Evolutionary conservation across 2,888 invertebrate genomes (phyloP).

Genomic region (Parnassius glacialis): DNA sequence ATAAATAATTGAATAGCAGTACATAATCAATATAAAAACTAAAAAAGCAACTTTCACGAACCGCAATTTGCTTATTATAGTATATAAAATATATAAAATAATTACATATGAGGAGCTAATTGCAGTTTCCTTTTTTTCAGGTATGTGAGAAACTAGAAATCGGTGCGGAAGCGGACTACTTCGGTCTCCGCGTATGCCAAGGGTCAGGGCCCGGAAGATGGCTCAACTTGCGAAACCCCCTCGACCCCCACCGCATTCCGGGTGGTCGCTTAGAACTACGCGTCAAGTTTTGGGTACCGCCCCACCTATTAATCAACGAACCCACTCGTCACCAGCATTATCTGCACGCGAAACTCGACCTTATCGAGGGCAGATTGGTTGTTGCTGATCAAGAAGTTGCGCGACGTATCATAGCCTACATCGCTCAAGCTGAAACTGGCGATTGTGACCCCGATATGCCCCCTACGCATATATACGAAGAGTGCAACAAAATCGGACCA

Average conservation of each 20-base stretch:
- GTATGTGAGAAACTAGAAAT: slow-evolving; percentile 91
- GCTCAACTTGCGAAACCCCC: slow-evolving; percentile 92
- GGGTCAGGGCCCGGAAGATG: slow-evolving; percentile 88
- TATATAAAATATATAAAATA: too few species aligned
- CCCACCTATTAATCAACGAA: slow-evolving; percentile 91
- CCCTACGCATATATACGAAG: slow-evolving; percentile 82
- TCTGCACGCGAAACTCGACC: slow-evolving; percentile 89
- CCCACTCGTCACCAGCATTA: slow-evolving; percentile 93
- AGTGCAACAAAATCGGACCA: slow-evolving; percentile 83
- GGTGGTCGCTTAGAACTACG: slow-evolving; percentile 85
- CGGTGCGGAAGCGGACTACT: slow-evolving; percentile 92
- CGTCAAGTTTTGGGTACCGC: slow-evolving; percentile 96
- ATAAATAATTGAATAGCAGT: too few species aligned
- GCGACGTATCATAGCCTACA: slow-evolving; percentile 86
- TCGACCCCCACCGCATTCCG: slow-evolving; percentile 87
- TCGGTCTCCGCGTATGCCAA: slow-evolving; percentile 86
- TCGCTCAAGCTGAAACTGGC: slow-evolving; percentile 88
- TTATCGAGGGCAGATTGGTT: slow-evolving; percentile 86
- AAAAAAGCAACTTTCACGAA: too few species aligned
- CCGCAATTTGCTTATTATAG: too few species aligned
- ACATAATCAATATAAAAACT: too few species aligned
- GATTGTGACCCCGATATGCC: slow-evolving; percentile 84
- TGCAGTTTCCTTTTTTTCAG: slow-evolving; percentile 71
- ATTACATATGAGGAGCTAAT: too few species aligned
- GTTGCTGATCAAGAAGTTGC: slow-evolving; percentile 86